phyloP scores from a whole-genome alignment of 2,113 vertebrate genomes.

The Arenaria interpres region DNA sequence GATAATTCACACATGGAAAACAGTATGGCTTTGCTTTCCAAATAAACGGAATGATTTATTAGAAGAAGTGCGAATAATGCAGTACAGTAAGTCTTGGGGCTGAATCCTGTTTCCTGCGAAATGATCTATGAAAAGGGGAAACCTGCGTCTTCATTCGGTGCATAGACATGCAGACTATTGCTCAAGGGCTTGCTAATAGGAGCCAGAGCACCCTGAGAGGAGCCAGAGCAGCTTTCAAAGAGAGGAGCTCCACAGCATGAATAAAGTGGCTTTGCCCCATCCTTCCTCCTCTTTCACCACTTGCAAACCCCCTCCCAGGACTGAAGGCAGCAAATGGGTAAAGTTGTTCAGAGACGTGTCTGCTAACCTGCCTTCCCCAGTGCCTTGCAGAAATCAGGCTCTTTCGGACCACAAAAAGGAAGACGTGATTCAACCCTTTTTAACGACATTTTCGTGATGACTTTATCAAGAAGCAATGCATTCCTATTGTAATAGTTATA shows the following conservation, averaged over 20 bases:
- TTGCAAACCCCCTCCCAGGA: background rate
- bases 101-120: slow-evolving; percentile 34
- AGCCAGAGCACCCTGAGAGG: background rate
- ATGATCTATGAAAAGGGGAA: slow-evolving; percentile 34
- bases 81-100: background rate
- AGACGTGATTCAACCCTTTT: background rate
- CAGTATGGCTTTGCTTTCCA: slow-evolving; percentile 16
- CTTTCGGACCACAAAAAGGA: background rate
- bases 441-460: background rate
- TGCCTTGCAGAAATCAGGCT: background rate
- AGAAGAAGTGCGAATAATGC: background rate
- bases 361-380: background rate
- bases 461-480: background rate
- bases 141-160: background rate
- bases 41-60: slow-evolving; percentile 47
- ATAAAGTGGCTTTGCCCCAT: slow-evolving; percentile 3
- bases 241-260: background rate
- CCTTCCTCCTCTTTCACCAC: slow-evolving; percentile 11
- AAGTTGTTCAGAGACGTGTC: background rate
- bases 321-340: background rate
- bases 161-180: background rate
- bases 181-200: slow-evolving; percentile 20
- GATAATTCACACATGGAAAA: slow-evolving; percentile 36
- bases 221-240: slow-evolving; percentile 3
- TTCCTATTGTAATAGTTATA: background rate